Conservation (phyloP, 2,888 invertebrate species). For the Vandiemenella viatica region DNA sequence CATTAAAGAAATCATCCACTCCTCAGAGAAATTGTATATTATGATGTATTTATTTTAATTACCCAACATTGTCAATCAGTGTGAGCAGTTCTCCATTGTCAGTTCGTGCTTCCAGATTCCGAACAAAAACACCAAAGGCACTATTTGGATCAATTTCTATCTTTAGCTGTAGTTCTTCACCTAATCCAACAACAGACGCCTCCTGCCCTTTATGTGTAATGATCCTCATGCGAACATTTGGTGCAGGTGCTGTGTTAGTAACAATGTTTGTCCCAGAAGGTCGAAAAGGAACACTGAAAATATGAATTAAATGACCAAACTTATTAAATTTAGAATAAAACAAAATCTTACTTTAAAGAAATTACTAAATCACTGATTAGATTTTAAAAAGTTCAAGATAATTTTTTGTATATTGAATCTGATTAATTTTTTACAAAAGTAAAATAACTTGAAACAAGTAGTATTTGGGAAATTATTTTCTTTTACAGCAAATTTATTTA, state of each 20-base stretch:
- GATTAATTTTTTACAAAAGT: too few species aligned
- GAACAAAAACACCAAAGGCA: slow-evolving; percentile 30
- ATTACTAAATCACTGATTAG: too few species aligned
- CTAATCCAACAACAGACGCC: slow-evolving; percentile 29
- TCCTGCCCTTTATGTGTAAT: slow-evolving; percentile 27
- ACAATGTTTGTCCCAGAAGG: slow-evolving; percentile 28
- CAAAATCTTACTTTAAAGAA: too few species aligned
- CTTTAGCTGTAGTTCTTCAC: slow-evolving; percentile 29
- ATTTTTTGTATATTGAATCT: too few species aligned
- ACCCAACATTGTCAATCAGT: slow-evolving; percentile 30
- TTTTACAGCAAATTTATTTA: too few species aligned
- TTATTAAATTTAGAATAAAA: too few species aligned
- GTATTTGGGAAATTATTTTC: too few species aligned
- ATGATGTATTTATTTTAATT: too few species aligned
- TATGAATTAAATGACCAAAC: not conserved
- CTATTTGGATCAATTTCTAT: slow-evolving; percentile 30
- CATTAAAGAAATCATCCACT: too few species aligned
- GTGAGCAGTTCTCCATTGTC: slow-evolving; percentile 30
- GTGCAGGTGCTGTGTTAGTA: slow-evolving; percentile 31
- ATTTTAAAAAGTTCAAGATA: too few species aligned
- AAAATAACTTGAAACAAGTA: too few species aligned
- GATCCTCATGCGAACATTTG: slow-evolving; percentile 30
- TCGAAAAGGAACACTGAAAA: slow-evolving; percentile 26
- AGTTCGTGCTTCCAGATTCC: slow-evolving; percentile 30
- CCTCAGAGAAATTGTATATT: too few species aligned